Base-by-base conservation (phyloP, 1,140 invertebrate species). In the Drosophila miranda region DNA sequence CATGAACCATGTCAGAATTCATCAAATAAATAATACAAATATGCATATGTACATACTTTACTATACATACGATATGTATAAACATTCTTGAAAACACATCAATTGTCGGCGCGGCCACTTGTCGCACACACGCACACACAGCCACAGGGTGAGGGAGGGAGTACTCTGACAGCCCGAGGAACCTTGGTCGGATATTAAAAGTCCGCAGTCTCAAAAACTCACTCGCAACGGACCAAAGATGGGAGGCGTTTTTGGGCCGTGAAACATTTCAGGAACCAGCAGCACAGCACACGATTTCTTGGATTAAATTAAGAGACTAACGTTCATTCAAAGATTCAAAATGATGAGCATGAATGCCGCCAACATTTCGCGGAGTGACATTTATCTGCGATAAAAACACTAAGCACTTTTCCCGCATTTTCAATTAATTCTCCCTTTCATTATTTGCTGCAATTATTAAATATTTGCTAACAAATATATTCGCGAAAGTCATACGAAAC, bases 141-240 rank as follows among this genome's bases (percentile, higher is more conserved):
- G 14, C 13, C 30, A 34, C 34, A 1, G 34, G 9, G 34, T 3
- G 34, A 3, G 9, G 4, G 30, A 9, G 9, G 8, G 30, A 6
- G 26, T 0, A 13, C 34, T 38, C 34, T 38, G 9, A 6, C 42
- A 48, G 11, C 26, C 23, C 7, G 28, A 16, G 43, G 28, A 66
- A 67, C 64, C 62, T 72, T 73, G 38, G 49, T 71, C n/a, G 46
- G 26, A 45, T 52, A 73, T 45, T 38, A 73, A 50, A 45, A 50
- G n/a, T 45, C 23, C 67, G 14, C 23, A 23, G 11, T 13, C 34
- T 14, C 41, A 48, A 42, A 23, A 49, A 75, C 71, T 75, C 50
- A 75, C 71, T 74, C 53, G 61, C 71, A 75, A 9, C 0, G 72
- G 52, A 26, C 52, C 43, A 9, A 53, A 46, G 34, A 34, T 44